Percentiles rank a stretch among this genome's conserved stretches.
Conservation (phyloP, 2,888 invertebrate species). For the Agriotes lineatus region DNA sequence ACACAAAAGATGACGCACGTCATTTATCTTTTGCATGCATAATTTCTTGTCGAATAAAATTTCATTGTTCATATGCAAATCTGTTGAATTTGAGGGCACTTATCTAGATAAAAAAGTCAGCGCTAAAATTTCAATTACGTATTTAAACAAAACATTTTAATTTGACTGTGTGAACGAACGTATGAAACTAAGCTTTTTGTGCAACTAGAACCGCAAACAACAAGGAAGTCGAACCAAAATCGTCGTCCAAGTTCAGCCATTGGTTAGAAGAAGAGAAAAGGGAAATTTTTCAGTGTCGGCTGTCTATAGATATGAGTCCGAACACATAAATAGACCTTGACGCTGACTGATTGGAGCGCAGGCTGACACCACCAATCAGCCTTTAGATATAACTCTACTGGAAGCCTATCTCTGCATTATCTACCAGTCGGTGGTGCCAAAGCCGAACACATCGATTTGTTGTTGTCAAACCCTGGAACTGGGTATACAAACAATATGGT, state of each 20-base stretch:
- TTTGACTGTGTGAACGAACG: too few relatives aligned
- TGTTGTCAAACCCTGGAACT: conserved; percentile 52
- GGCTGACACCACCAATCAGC: conserved; percentile 61
- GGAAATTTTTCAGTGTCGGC: conserved; percentile 27
- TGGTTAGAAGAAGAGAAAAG: conserved; percentile 6
- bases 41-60: too few relatives aligned
- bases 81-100: too few relatives aligned
- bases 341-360: conserved; percentile 56
- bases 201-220: not conserved
- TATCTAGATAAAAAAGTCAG: too few relatives aligned
- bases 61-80: too few relatives aligned
- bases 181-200: too few relatives aligned
- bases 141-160: too few relatives aligned
- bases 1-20: too few relatives aligned
- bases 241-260: not conserved
- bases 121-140: too few relatives aligned
- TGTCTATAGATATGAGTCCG: conserved; percentile 35
- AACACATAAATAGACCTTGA: conserved; percentile 45
- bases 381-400: conserved; percentile 53
- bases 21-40: too few relatives aligned
- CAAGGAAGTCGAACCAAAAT: not conserved
- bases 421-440: conserved; percentile 56
- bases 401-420: conserved; percentile 54
- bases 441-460: conserved; percentile 56
- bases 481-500: conserved; percentile 33